Evolutionary conservation across 2,888 invertebrate species (phyloP).

Genomic region (Andricus curvator): DNA sequence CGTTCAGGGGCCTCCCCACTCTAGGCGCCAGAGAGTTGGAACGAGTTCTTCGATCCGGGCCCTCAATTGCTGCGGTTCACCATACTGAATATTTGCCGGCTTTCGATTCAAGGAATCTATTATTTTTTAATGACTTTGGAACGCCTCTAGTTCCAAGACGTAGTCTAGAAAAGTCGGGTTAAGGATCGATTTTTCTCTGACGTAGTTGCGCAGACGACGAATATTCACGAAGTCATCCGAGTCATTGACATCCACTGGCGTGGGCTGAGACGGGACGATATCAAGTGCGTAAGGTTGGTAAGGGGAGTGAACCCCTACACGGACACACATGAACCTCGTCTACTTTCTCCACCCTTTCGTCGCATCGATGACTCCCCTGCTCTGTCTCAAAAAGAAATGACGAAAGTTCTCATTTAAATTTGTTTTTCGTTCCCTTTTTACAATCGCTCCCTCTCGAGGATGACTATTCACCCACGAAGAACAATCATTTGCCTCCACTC

Average conservation of each 20-base stretch:
- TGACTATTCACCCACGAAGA: constrained; percentile 51
- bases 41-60: too few species aligned
- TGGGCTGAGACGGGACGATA: constrained; percentile 68
- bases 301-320: constrained; percentile 47
- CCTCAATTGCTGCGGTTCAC: neutral
- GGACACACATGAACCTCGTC: constrained; percentile 43
- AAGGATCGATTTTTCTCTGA: constrained; percentile 69
- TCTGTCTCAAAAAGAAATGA: constrained; percentile 54
- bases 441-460: constrained; percentile 45
- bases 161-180: constrained; percentile 49
- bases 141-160: neutral
- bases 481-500: constrained; percentile 47
- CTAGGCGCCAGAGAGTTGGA: too few species aligned
- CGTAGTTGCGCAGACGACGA: constrained; percentile 65
- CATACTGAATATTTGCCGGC: neutral
- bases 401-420: constrained; percentile 51
- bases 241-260: constrained; percentile 75
- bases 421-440: constrained; percentile 30
- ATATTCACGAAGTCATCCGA: constrained; percentile 73
- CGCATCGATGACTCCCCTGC: constrained; percentile 68
- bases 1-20: too few species aligned
- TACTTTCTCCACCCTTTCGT: constrained; percentile 48
- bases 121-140: neutral
- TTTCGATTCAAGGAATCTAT: neutral
- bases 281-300: constrained; percentile 68